Evolutionary conservation across 2,113 vertebrate species (phyloP), one percentile per base, ranked within the genome.

Genomic region (Paracyprichromis sp.): DNA sequence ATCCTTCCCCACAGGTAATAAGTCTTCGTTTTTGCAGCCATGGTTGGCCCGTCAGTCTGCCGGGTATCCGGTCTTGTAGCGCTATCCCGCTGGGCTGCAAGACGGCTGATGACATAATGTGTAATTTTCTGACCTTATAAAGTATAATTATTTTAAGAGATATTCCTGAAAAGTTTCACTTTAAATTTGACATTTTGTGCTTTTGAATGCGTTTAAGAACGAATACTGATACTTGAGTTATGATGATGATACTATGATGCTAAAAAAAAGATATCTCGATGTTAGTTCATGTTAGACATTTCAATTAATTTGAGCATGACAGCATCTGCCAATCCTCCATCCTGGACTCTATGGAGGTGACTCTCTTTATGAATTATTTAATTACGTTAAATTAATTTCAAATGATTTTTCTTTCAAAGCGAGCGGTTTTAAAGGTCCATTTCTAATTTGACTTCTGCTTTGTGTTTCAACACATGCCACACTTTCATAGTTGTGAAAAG

Each of bases 1-100:
- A 88, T 91, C 47, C 50, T 83, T 86, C 53, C 69, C 76, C 71
- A 1, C 56, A 52, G 86, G 92, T 93, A 90, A 95, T 95, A 93
- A 90, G 92, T 95, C 94, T 93, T 94, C 50, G 93, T 95, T 95
- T 95, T 43, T 63, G 56, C 19, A 71, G 83, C 85, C 73, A 17
- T 45, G 13, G 79, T 63, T 36, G 38, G 26, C 56, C 85, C 5
- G 50, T 92, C 92, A 90, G 59, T 71, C 61, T 89, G 59, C 24
- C 12, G 1, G 73, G 76, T 86, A 84, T 83, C 66, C 8, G 4
- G 52, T 90, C 38, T 89, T 73, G 11, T 90, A 86, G 88, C 2
- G 7, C 29, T 21, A 19, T 87, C 61, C 83, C 24, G 1, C 59
- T 54, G 79, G 69, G 45, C 24, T 53, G 16, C 19, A 14, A 54